Evolutionary conservation across 2,888 invertebrate genomes (phyloP).

Genomic region (Homarus gammarus): DNA sequence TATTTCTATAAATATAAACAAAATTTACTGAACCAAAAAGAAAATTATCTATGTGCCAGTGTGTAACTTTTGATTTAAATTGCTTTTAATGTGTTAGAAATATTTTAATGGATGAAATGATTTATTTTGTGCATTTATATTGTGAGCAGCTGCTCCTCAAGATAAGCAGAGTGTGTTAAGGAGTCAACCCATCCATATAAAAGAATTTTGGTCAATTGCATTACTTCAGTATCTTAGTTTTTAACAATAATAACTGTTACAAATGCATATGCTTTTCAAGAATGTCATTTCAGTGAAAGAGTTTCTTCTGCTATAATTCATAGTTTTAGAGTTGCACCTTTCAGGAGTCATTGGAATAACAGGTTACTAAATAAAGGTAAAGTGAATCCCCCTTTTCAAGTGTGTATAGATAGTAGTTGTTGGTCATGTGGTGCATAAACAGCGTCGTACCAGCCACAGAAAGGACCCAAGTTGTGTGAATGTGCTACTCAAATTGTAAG

Average conservation of each 20-base stretch:
- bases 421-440: not conserved
- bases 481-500: not conserved
- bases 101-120: not conserved
- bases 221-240: conserved; percentile 30
- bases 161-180: not conserved
- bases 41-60: conserved; percentile 13
- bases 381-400: not conserved
- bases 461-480: not conserved
- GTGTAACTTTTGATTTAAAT: conserved; percentile 8
- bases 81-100: conserved; percentile 28
- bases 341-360: not conserved
- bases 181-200: conserved; percentile 8
- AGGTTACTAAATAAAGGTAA: not conserved
- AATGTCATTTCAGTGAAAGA: not conserved
- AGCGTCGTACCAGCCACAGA: not conserved
- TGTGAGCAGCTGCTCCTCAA: not conserved
- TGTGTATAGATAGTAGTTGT: not conserved
- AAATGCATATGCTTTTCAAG: too few species aligned
- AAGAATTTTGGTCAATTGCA: conserved; percentile 4
- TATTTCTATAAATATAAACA: conserved; percentile 33
- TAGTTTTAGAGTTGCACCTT: not conserved
- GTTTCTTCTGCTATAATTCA: not conserved
- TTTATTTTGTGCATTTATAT: conserved; percentile 46
- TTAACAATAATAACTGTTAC: too few species aligned
- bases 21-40: conserved; percentile 1